phyloP scores from a whole-genome alignment of 1,140 invertebrate species.

The Mamestra configurata region DNA sequence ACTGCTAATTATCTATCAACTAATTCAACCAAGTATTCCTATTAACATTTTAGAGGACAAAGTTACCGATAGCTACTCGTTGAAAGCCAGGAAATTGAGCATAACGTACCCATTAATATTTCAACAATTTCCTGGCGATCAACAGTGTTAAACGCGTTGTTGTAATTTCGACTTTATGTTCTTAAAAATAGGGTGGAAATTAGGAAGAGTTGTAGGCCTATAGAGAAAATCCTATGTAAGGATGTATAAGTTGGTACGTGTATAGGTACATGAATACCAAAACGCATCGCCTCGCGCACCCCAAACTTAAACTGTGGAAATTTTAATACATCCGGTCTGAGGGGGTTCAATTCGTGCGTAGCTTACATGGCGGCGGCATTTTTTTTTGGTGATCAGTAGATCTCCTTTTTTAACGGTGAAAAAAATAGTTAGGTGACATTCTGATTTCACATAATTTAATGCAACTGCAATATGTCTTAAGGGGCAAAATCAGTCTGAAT shows the following conservation, averaged over 20 bases:
- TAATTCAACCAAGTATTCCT: constrained; percentile 60
- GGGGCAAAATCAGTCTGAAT: too few relatives aligned
- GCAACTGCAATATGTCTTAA: too few relatives aligned
- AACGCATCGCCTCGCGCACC: constrained; percentile 73
- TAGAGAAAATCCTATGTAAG: constrained; percentile 57
- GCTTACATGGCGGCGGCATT: constrained; percentile 39
- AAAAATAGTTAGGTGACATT: too few relatives aligned
- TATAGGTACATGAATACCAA: constrained; percentile 62
- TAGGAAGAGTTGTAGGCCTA: constrained; percentile 18
- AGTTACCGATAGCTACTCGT: constrained; percentile 75
- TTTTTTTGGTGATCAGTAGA: too few relatives aligned
- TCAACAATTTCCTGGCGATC: constrained; percentile 79
- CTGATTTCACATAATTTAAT: too few relatives aligned
- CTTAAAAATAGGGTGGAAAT: constrained; percentile 56
- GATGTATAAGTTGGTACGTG: constrained; percentile 53
- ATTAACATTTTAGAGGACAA: constrained; percentile 75
- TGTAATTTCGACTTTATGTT: constrained; percentile 57
- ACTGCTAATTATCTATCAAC: constrained; percentile 54
- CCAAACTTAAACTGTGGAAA: constrained; percentile 76
- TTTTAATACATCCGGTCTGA: constrained; percentile 74
- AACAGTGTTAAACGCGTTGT: constrained; percentile 57
- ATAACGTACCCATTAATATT: constrained; percentile 83
- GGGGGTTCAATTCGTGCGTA: constrained; percentile 29
- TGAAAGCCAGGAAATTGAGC: constrained; percentile 84
- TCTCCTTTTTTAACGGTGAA: too few relatives aligned